Evolutionary conservation across 2,888 invertebrate genomes (phyloP), one percentile per base, ranked within the genome.

Genomic region (Mesorhabditis belari): DNA sequence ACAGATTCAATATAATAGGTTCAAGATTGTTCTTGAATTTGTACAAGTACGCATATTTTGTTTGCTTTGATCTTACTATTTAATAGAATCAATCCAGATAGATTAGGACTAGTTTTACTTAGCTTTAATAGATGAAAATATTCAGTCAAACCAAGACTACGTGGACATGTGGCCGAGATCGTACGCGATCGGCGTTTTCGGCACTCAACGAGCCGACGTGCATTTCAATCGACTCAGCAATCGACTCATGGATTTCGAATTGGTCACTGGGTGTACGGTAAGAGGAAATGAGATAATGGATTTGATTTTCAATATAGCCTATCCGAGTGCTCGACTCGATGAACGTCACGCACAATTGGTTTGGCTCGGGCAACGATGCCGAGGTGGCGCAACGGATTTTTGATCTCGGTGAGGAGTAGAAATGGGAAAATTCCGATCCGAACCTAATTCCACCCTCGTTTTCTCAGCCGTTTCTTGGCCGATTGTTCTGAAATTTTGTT

Each of bases 291-390:
- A n/a, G 27, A 12, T 54, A 23, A 24, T 12, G 28, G 58, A 24
- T 29, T 35, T 35, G 23, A 51, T 61, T 25, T 2, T 56, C 3
- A 2, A 23, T 49, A 21, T 19, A 56, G 21, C 21, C n/a, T 19
- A 53, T 52, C 51, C 55, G 3, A 5, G 55, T 74, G 21, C 60
- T 63, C 26, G 78, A 91, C 77, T 86, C 87, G 51, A 85, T 98
- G 59, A 90, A 95, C 80, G 92, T 91, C 0, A 87, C 87, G 9
- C 89, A 91, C 81, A 99, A 98, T 82, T 99, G 92, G 90, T 99
- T 96, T 96, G 96, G 95, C 12, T 88, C 88, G 3, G 87, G 89
- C 57, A 77, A 76, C 62, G 76, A 76, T 19, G 84, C 83, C 4
- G 85, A 86, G 60, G 96, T 98, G 58, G 87, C 87, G 62, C 86